A percentile compares a stretch with the other conserved stretches of the same genome.
These are phyloP conservation scores for Sogatella furcifera DNA, from an alignment of 1,140 invertebrate genomes.

Conservation along the genomic window DNA sequence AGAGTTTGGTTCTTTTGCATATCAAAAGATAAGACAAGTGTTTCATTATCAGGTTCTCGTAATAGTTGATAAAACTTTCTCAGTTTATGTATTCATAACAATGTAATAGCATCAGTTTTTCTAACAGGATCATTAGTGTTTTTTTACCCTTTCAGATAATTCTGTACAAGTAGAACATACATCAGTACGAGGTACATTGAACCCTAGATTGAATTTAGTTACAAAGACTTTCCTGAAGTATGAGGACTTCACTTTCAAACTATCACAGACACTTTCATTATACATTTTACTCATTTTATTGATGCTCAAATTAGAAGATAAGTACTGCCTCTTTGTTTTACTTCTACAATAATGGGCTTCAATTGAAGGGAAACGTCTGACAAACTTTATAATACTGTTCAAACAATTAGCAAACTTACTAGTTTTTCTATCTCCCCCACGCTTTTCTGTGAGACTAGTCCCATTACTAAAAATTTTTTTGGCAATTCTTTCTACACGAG, in stretches of 20 bases:
- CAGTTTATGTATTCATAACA: neutral
- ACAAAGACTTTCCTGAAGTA: neutral
- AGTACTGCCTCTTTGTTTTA: neutral
- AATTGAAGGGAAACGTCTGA: neutral
- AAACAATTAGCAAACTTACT: neutral
- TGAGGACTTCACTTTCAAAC: conserved; percentile 1
- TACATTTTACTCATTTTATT: neutral
- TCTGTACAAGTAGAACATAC: conserved; percentile 3
- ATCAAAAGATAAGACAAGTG: conserved; percentile 27
- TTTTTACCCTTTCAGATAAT: neutral
- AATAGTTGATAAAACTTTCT: neutral
- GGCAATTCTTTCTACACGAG: neutral
- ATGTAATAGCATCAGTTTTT: neutral
- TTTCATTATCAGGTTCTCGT: neutral
- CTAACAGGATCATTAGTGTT: neutral
- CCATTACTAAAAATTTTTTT: neutral
- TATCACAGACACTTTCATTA: neutral
- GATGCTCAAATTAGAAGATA: conserved; percentile 1
- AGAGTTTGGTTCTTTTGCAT: conserved; percentile 31
- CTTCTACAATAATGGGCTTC: neutral
- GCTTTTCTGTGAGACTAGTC: neutral
- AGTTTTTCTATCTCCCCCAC: neutral
- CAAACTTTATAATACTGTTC: neutral
- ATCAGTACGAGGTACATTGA: neutral
- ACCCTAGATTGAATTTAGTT: neutral